phyloP scores from a whole-genome alignment of 2,797 vertebrate species.

The Leptoclinus maculatus region DNA sequence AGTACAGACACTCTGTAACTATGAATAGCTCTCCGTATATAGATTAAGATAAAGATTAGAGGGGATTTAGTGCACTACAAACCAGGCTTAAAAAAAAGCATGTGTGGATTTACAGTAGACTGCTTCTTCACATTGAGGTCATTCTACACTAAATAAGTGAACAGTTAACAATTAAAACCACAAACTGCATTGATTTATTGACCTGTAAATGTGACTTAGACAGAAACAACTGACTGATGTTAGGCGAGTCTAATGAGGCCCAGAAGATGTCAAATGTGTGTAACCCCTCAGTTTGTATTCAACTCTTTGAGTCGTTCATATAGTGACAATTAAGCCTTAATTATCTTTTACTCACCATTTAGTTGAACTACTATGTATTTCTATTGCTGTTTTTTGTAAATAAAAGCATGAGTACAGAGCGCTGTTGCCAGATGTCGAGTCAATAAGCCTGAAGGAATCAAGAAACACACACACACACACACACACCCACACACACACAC shows the following conservation, averaged over 20 bases:
- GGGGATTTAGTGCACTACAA: conserved; percentile 53
- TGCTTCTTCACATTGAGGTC: conserved; percentile 32
- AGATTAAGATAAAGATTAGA: conserved; percentile 70
- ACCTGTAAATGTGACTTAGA: not conserved
- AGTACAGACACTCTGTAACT: conserved; percentile 9
- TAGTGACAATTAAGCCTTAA: not conserved
- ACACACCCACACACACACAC: not conserved
- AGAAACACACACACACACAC: not conserved
- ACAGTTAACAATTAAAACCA: not conserved
- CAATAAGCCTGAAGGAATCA: conserved; percentile 23
- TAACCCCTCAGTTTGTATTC: not conserved
- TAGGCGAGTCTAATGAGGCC: not conserved
- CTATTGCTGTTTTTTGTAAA: not conserved
- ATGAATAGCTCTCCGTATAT: conserved; percentile 55
- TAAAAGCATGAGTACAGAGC: conserved; percentile 20
- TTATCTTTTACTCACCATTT: not conserved
- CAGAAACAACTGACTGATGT: not conserved
- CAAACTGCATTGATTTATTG: conserved; percentile 12
- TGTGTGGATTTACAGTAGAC: conserved; percentile 46
- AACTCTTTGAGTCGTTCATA: not conserved
- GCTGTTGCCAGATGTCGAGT: conserved; percentile 34
- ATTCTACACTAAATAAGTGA: conserved; percentile 20
- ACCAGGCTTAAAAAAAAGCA: conserved; percentile 41
- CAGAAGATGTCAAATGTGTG: not conserved
- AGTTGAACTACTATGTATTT: not conserved